These are phyloP conservation scores for Porphyrio hochstetteri DNA, from an alignment of 2,113 vertebrate genomes.

Conservation along the genomic window DNA sequence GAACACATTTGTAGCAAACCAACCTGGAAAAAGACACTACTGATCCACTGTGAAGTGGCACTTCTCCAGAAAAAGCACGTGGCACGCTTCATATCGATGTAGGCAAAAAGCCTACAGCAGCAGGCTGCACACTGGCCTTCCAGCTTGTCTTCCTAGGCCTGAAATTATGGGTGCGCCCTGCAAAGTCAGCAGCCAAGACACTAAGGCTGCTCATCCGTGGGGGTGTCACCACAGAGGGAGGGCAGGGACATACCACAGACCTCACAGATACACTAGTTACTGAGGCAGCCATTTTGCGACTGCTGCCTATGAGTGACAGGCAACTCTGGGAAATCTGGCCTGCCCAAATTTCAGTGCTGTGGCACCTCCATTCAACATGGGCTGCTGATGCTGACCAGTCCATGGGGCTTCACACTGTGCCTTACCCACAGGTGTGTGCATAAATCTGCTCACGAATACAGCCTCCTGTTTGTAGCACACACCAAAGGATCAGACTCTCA, in stretches of 20 bases:
- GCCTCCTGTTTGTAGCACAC: neutral
- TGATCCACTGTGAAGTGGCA: neutral
- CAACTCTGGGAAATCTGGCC: neutral
- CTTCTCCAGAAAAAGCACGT: neutral
- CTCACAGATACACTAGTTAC: neutral
- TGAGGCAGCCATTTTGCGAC: accelerated
- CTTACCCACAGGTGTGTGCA: neutral
- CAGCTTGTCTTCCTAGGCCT: neutral
- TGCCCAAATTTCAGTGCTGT: neutral
- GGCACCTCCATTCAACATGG: accelerated
- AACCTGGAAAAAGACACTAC: neutral
- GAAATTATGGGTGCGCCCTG: neutral
- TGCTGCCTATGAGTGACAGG: neutral
- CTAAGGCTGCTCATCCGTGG: neutral
- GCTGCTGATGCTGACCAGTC: neutral
- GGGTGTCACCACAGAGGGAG: accelerated
- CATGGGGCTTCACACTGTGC: neutral
- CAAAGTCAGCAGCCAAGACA: accelerated
- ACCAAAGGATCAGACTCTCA: neutral
- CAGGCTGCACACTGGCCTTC: neutral
- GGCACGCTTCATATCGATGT: neutral
- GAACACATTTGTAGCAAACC: neutral
- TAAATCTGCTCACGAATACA: neutral
- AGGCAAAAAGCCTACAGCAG: neutral
- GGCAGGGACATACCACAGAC: neutral